phyloP scores from a whole-genome alignment of 1,140 invertebrate species.

The Drosophila insularis region DNA sequence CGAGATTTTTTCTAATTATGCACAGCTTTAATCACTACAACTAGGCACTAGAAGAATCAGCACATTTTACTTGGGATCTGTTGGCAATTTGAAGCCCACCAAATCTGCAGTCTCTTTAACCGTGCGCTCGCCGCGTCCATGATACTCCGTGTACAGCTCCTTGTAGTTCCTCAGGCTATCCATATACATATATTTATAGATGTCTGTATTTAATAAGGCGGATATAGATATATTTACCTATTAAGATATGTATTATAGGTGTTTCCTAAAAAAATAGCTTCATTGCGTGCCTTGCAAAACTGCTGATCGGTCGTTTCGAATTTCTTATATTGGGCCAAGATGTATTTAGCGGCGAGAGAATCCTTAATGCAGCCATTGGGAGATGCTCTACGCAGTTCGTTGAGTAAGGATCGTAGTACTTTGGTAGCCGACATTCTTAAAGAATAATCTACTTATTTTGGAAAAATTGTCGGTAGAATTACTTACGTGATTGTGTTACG shows the following conservation, averaged over 20 bases:
- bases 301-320: slow-evolving; percentile 90
- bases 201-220: too few species aligned
- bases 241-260: slow-evolving; percentile 87
- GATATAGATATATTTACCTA: too few species aligned
- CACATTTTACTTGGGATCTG: slow-evolving; percentile 87
- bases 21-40: slow-evolving; percentile 38
- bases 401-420: slow-evolving; percentile 65
- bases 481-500: slow-evolving; percentile 39
- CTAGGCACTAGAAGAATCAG: slow-evolving; percentile 7
- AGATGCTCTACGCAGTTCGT: slow-evolving; percentile 65
- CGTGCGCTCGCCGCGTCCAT: slow-evolving; percentile 89
- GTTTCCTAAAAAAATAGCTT: slow-evolving; percentile 87
- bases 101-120: slow-evolving; percentile 90
- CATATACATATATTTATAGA: slow-evolving; percentile 82
- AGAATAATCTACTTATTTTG: background rate
- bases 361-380: slow-evolving; percentile 71
- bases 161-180: slow-evolving; percentile 86
- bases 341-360: slow-evolving; percentile 84
- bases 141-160: slow-evolving; percentile 88
- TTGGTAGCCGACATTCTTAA: slow-evolving; percentile 67
- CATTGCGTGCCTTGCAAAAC: slow-evolving; percentile 90
- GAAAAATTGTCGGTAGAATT: background rate
- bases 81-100: slow-evolving; percentile 93
- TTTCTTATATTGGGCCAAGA: slow-evolving; percentile 88
- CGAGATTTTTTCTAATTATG: slow-evolving; percentile 3